Percentiles rank a stretch among this genome's conserved stretches.
Conservation (phyloP, 2,113 vertebrate species). For the Mustela nigripes region DNA sequence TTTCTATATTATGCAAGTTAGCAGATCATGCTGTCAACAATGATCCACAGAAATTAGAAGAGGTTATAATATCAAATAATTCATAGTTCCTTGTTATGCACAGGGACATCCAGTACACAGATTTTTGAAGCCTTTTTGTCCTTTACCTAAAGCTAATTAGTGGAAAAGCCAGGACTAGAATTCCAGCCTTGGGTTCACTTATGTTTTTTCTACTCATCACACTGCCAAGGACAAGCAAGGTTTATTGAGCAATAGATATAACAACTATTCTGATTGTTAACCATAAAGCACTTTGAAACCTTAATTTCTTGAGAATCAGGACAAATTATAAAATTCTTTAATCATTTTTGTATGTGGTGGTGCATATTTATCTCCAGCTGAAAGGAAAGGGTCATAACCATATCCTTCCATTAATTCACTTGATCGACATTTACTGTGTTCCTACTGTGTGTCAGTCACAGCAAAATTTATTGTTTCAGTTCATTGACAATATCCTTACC, state of each 20-base stretch:
- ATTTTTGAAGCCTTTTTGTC: background rate
- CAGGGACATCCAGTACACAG: background rate
- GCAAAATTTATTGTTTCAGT: background rate
- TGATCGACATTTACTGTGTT: background rate
- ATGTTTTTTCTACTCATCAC: background rate
- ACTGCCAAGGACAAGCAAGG: background rate
- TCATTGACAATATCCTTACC: background rate
- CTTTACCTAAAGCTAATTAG: background rate
- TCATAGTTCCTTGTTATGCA: background rate
- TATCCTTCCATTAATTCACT: background rate
- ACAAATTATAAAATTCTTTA: background rate
- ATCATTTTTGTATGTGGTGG: background rate
- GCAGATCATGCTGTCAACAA: background rate
- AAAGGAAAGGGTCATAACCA: background rate
- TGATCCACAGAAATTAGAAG: background rate
- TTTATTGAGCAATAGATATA: background rate
- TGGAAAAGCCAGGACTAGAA: background rate
- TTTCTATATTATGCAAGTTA: background rate
- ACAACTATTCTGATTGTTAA: slow-evolving; percentile 1
- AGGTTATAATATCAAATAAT: background rate
- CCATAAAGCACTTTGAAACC: background rate
- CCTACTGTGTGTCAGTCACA: background rate
- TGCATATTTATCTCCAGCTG: background rate
- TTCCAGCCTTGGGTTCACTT: background rate
- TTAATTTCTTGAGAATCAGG: background rate